A percentile compares a stretch with the other conserved stretches of the same genome.
Conservation (phyloP, 64 coral and sea anemone genomes). For the Porites lutea region DNA sequence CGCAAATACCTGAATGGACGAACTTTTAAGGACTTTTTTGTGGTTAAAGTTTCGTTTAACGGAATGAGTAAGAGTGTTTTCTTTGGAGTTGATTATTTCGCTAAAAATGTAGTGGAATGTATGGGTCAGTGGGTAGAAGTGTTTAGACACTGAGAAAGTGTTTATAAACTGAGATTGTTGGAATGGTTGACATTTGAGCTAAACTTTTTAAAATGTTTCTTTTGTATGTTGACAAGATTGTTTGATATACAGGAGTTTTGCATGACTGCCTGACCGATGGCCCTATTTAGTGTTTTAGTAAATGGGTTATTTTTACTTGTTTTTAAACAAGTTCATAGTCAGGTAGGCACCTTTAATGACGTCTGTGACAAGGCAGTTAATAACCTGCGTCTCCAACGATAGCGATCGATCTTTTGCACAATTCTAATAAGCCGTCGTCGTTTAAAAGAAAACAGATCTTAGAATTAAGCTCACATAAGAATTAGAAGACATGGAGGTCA, state of each 20-base stretch:
- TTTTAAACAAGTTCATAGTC: background rate
- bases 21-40: too few species aligned
- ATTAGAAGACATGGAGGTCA: background rate
- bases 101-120: too few species aligned
- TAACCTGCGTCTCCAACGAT: conserved; percentile 1
- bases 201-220: too few species aligned
- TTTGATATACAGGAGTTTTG: too few species aligned
- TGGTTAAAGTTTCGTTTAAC: too few species aligned
- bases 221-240: background rate
- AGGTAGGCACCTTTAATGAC: conserved; percentile 26
- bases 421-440: conserved; percentile 17
- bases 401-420: conserved; percentile 19
- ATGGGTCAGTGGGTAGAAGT: too few species aligned
- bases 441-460: conserved; percentile 47
- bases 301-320: conserved; percentile 16
- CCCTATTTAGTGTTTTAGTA: background rate
- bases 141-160: too few species aligned
- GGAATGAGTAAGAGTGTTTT: too few species aligned
- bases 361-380: conserved; percentile 28
- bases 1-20: too few species aligned
- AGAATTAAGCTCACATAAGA: background rate
- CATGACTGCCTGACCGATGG: background rate
- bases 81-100: too few species aligned
- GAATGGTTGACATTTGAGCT: too few species aligned
- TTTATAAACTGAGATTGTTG: too few species aligned